A percentile compares a stretch with the other conserved stretches of the same genome.
Conservation (phyloP, 2,797 vertebrate genomes). For the Adrianichthys oophorus region DNA sequence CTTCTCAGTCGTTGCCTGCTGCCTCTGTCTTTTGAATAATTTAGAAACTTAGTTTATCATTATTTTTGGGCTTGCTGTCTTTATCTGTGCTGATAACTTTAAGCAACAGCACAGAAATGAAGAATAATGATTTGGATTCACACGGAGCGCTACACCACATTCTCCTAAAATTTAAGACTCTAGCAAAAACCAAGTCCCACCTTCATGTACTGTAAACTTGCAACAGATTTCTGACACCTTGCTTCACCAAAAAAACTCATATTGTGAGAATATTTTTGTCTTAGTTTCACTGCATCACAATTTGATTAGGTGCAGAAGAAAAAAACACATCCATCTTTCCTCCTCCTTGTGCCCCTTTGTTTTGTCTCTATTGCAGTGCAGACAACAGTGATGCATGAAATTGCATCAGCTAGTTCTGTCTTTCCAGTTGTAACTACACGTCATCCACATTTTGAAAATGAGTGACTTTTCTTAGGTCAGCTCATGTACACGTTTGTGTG, state of each 20-base stretch:
- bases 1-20: background rate
- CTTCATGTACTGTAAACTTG: no score
- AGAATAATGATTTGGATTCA: background rate
- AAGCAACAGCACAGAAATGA: background rate
- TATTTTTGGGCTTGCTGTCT: background rate
- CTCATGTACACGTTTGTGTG: background rate
- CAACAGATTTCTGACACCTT: no score
- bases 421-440: conserved; percentile 39
- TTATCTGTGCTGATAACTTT: background rate
- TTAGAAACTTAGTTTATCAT: background rate
- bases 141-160: background rate
- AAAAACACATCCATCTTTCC: conserved; percentile 3
- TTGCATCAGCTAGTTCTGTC: conserved; percentile 64
- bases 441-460: conserved; percentile 4
- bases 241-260: no score
- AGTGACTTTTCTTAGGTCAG: conserved; percentile 4
- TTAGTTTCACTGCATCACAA: no score
- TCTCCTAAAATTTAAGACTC: background rate
- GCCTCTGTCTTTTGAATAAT: background rate
- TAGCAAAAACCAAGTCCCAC: background rate
- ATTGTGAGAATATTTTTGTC: background rate
- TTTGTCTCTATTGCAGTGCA: conserved; percentile 33
- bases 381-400: conserved; percentile 64
- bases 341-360: conserved; percentile 14
- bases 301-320: no score